phyloP scores from a whole-genome alignment of 1,140 invertebrate genomes.

The Diplogasteroides magnus region DNA sequence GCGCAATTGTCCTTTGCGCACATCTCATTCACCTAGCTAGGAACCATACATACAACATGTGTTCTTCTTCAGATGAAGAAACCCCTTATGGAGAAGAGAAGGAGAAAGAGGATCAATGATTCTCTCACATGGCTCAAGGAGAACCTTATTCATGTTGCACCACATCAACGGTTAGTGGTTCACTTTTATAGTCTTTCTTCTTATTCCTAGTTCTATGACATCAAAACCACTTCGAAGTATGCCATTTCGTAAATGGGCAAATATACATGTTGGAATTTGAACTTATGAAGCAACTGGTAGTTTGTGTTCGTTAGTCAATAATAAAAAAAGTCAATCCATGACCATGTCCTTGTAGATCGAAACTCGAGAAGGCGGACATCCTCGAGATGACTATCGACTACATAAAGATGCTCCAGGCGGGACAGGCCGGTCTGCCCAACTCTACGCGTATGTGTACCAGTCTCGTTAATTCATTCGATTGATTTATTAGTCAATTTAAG shows the following conservation, averaged over 20 bases:
- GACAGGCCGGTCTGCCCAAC: too few relatives aligned
- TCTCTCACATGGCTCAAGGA: not conserved
- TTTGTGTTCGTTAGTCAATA: too few relatives aligned
- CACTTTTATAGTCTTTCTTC: not conserved
- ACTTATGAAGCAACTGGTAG: too few relatives aligned
- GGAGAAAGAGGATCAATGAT: not conserved
- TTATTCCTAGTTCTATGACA: not conserved
- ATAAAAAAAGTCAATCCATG: too few relatives aligned
- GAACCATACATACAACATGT: too few relatives aligned
- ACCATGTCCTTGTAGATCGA: too few relatives aligned
- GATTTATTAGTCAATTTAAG: not conserved
- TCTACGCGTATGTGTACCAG: not conserved
- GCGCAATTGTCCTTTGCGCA: too few relatives aligned
- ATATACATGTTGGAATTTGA: too few relatives aligned
- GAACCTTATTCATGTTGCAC: not conserved
- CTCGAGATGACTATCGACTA: not conserved
- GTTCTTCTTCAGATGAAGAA: conserved; percentile 1
- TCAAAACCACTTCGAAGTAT: too few relatives aligned
- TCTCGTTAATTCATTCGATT: not conserved
- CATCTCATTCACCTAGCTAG: too few relatives aligned
- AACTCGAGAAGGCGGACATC: not conserved
- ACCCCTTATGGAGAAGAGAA: not conserved
- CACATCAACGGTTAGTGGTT: not conserved
- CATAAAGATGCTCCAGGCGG: not conserved
- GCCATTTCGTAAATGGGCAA: too few relatives aligned